Base-by-base conservation (phyloP, 2,888 invertebrate species). In the Brenthis ino region DNA sequence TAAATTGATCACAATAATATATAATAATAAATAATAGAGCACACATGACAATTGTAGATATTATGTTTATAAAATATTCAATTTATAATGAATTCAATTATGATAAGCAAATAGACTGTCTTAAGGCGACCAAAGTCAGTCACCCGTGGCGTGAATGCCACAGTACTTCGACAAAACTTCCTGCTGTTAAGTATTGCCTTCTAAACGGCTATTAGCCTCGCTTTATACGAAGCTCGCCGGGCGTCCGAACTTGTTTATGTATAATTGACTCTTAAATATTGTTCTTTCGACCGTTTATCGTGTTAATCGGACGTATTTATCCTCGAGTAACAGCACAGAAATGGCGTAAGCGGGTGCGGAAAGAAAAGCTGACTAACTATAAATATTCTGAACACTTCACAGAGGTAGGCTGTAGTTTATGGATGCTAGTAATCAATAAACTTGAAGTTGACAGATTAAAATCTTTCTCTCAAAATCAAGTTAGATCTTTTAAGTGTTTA, bases 231-330 rank as follows among this genome's bases (percentile, higher is more conserved):
- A 79, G 80, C 85, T 72, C 84, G 77, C 84, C 83, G 77, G 84
- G 83, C 81, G 85, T 85, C 82, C 81, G 81, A 81, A 84, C 84
- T 84, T 86, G 84, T 88, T 86, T 88, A 85, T 85, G 82, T 83
- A 84, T 88, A 87, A 90, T 91, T 88, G 85, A 85, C 87, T 89
- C 83, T 85, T 91, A 91, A 91, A 91, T 87, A 87, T 87, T 80
- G 82, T 88, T 85, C 85, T 88, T 90, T 87, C 64, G 82, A 82
- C 82, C 85, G 82, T 87, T 85, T 85, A 87, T 89, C 87, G 85
- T 80, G 82, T 87, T 83, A 84, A 86, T 83, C 84, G 79, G 87
- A 88, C 85, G 82, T 89, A 83, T 89, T 89, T 91, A 89, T 88
- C 85, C 79, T 81, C 80, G 82, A 79, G 77, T 80, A 80, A 78